These are phyloP conservation scores for Babyrousa celebensis DNA, from an alignment of 2,797 vertebrate genomes.

Conservation along the genomic window DNA sequence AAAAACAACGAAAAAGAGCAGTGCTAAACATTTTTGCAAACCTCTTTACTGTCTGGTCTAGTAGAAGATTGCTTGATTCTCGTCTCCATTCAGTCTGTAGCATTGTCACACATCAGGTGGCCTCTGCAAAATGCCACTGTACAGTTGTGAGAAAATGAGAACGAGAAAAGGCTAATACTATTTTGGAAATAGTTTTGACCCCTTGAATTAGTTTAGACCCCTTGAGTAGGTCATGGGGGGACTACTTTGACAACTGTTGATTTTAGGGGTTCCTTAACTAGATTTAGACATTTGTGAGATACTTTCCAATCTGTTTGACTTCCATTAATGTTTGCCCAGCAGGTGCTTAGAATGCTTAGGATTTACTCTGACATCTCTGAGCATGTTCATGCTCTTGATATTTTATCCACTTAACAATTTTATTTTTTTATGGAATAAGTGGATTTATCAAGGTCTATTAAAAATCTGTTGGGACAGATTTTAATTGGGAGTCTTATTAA, in stretches of 20 bases:
- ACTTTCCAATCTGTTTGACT: conserved; percentile 18
- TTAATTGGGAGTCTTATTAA: conserved; percentile 48
- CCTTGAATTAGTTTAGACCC: not conserved
- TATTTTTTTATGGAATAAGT: not conserved
- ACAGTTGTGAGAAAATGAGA: conserved; percentile 28
- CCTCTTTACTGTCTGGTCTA: not conserved
- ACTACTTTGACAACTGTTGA: conserved; percentile 38
- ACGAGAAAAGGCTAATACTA: conserved; percentile 22
- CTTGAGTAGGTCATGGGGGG: not conserved
- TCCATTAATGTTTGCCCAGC: conserved; percentile 35
- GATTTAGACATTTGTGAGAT: conserved; percentile 13
- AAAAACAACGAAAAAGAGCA: not conserved
- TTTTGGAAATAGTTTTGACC: conserved; percentile 57
- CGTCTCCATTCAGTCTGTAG: not conserved
- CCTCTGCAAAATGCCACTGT: conserved; percentile 17
- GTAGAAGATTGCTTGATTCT: conserved; percentile 19
- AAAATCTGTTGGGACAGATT: conserved; percentile 49
- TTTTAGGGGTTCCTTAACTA: conserved; percentile 28
- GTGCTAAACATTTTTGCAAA: conserved; percentile 48
- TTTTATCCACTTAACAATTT: not conserved
- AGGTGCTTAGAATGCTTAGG: not conserved
- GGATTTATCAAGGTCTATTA: conserved; percentile 20
- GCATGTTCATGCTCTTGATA: not conserved
- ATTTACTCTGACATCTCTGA: not conserved
- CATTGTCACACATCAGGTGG: not conserved